phyloP scores from a whole-genome alignment of 2,797 vertebrate genomes.

The Sebastes vulpes region DNA sequence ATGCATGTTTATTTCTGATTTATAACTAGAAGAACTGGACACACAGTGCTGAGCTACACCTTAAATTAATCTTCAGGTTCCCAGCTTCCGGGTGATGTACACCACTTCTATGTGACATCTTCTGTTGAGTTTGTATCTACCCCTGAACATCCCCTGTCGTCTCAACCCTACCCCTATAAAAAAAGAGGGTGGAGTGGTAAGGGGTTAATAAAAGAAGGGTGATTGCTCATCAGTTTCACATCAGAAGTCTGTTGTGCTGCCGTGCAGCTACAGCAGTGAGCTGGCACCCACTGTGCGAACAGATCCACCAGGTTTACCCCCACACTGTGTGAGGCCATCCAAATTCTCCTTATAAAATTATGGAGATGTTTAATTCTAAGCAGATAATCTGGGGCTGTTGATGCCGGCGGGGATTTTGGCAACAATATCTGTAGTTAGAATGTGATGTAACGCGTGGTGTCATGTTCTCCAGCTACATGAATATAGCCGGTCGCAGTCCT shows the following conservation, averaged over 20 bases:
- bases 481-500: slow-evolving; percentile 9
- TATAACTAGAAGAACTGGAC: too few species aligned
- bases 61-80: too few species aligned
- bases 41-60: too few species aligned
- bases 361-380: slow-evolving; percentile 8
- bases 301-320: neutral
- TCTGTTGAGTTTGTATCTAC: too few species aligned
- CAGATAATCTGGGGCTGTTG: slow-evolving; percentile 29
- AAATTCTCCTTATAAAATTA: slow-evolving; percentile 2
- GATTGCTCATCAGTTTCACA: neutral
- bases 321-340: neutral
- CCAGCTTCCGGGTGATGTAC: too few species aligned
- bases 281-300: neutral
- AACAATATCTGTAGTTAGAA: slow-evolving; percentile 8
- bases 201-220: neutral
- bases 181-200: too few species aligned
- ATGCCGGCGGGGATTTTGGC: slow-evolving; percentile 18
- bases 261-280: neutral
- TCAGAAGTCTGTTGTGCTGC: neutral
- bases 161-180: too few species aligned
- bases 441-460: slow-evolving; percentile 16
- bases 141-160: too few species aligned
- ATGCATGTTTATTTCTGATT: too few species aligned
- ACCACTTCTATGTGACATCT: too few species aligned
- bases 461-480: slow-evolving; percentile 2